Base-by-base conservation (phyloP, 1,140 invertebrate genomes). In the Procambarus clarkii region DNA sequence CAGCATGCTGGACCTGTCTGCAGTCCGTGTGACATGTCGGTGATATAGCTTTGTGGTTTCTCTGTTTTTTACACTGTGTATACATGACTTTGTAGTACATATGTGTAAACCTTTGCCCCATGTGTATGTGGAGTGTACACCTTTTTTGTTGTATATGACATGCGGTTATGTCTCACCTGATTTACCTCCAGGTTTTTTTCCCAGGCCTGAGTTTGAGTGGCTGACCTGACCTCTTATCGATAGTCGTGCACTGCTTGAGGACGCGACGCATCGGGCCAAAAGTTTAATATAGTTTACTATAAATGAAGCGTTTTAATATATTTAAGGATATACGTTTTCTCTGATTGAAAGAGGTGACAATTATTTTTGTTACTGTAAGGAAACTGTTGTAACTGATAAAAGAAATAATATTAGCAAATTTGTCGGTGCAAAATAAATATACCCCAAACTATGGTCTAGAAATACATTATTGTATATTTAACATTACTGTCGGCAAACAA, bases 121-220 rank as follows among this genome's bases (percentile, higher is more conserved):
- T 50, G 24, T 13, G 24, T 24, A 13, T n/a, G 11, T 54, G n/a
- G 34, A 50, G 45, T 50, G 48, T 44, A 44, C 2, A 45, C n/a
- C 21, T 45, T 24, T 34, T 34, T 34, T 34, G 34, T 34, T 34
- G 34, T 34, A 34, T 34, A 34, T 34, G 34, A 34, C 34, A 34
- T 60, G 18, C 44, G 69, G 46, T 64, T 77, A n/a, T 88, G 71
- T 88, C 79, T 82, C 83, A 93, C 93, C 86, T 93, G 93, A 60
- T 92, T 82, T 45, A 94, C 93, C 91, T 94, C 94, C 48, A 94
- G 77, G 88, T 93, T 92, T 90, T 34, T 34, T 94, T 94, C 81
- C 94, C 94, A 13, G 94, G 93, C 24, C 93, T 92, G 24, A 94
- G 89, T 78, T 94, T 94, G 71, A 93, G 93, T 18, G 91, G 92